Base-by-base conservation (phyloP, 30 jellyfish, hydroid and myxozoan genomes). In the Hydractinia echinata region DNA sequence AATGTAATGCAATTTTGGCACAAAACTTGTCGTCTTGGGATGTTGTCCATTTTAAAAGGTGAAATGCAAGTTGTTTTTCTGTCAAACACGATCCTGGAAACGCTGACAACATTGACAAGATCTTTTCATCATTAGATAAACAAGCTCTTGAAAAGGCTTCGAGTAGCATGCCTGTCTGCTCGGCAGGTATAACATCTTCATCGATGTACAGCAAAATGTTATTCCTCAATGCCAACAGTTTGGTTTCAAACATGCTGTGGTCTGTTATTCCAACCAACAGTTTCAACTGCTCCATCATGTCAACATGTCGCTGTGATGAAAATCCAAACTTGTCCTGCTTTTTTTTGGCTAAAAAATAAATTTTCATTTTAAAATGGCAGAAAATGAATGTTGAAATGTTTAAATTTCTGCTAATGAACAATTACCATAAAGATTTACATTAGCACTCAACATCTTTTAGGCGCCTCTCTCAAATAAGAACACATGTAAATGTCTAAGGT, bases 41-140 rank as follows among this genome's bases (percentile, higher is more conserved):
- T 7, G 74, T 64, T 7, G 74, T 64, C 74, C 74, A 64, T 7
- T 44, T 64, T 6, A 64, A 51, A 6, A 64, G 74, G 39, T 64
- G 74, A 64, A 64, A 44, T 13, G 74, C 19, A 64, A 64, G 74
- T 64, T 64, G 74, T 13, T 64, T 44, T 64, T 64, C 39, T 64
- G 39, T 64, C 16, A 64, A 13, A 44, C 51, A 64, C 19, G 51
- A n/a, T 13, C 2, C 51, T 6, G 39, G 51, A 64, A 64, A 64
- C 3, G 19, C 39, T 64, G 74, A 64, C 74, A 64, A 51, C 74
- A 64, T 64, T 44, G 74, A 64, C 74, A 64, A 64, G 4, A 64
- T 64, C 51, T 51, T 64, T 13, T 64, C 74, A 64, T 64, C 74
- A 6, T 9, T 64, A n/a, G 74, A 64, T 51, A 64, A 64, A 64